Evolutionary conservation across 2,888 invertebrate species (phyloP).

Genomic region (Tenthredo distinguenda): DNA sequence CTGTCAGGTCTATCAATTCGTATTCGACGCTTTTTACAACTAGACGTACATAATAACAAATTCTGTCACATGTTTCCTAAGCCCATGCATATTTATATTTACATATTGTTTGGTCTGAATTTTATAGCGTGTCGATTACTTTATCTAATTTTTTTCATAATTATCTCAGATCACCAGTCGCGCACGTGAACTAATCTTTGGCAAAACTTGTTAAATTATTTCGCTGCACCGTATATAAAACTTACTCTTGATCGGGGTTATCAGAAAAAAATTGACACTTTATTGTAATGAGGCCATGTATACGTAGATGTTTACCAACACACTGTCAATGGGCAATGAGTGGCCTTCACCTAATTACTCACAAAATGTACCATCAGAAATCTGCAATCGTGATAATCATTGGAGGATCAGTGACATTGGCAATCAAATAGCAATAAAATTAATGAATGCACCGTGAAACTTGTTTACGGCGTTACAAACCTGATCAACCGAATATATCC

Average conservation of each 20-base stretch:
- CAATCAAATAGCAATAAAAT: neutral
- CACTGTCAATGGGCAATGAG: neutral
- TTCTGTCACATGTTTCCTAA: neutral
- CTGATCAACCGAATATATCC: conserved; percentile 47
- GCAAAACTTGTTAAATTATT: conserved; percentile 18
- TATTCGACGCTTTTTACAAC: neutral
- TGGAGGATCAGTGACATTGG: conserved; percentile 11
- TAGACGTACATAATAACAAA: neutral
- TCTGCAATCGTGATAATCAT: conserved; percentile 20
- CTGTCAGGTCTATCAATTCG: neutral
- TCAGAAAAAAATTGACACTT: conserved; percentile 18
- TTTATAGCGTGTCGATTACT: neutral
- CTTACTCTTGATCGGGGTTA: conserved; percentile 39
- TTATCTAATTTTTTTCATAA: conserved; percentile 6
- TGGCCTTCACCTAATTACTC: conserved; percentile 35
- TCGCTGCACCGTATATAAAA: neutral
- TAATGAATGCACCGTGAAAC: conserved; percentile 1
- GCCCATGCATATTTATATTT: neutral
- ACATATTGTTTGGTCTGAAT: neutral
- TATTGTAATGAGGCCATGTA: conserved; percentile 31
- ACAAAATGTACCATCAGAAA: conserved; percentile 16
- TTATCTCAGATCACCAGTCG: neutral
- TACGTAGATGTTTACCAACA: neutral
- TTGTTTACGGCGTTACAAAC: neutral
- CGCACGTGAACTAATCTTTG: conserved; percentile 7